Evolutionary conservation across 1,140 invertebrate genomes (phyloP).

Genomic region (Babylonia areolata): DNA sequence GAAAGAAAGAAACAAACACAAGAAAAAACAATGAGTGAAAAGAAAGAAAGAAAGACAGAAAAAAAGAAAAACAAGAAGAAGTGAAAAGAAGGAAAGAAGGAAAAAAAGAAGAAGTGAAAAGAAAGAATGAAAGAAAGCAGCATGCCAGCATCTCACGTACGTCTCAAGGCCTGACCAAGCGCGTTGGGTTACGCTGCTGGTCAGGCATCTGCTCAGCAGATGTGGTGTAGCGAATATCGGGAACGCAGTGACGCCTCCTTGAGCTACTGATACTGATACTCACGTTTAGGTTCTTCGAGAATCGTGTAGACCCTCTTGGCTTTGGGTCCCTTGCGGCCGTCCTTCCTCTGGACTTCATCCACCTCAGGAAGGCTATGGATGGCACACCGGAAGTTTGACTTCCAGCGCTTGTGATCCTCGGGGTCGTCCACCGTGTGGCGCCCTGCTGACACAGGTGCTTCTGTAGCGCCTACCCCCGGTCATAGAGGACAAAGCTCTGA

Average conservation of each 20-base stretch:
- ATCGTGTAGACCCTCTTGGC: constrained; percentile 65
- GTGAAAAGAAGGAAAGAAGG: background rate
- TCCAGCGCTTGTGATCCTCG: constrained; percentile 65
- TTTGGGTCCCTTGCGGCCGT: constrained; percentile 57
- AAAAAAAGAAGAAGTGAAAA: background rate
- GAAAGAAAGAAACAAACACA: background rate
- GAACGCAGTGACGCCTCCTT: no score
- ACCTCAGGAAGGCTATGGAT: constrained; percentile 68
- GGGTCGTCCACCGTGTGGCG: constrained; percentile 31
- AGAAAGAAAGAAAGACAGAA: background rate
- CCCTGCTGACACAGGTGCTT: no score
- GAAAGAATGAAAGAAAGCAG: background rate
- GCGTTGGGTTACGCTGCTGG: background rate
- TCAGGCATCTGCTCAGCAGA: background rate
- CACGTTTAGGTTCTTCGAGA: constrained; percentile 36
- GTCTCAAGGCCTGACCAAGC: no score
- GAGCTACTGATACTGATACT: no score
- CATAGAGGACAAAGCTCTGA: no score
- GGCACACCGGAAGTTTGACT: constrained; percentile 72
- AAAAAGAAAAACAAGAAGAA: background rate
- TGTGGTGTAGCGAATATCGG: no score
- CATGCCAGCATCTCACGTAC: no score
- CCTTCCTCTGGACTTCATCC: constrained; percentile 44
- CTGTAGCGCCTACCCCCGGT: no score
- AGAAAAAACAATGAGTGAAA: background rate